These are phyloP conservation scores for Coronaproctus castanopsis DNA, from an alignment of 2,888 invertebrate species.

Conservation along the genomic window DNA sequence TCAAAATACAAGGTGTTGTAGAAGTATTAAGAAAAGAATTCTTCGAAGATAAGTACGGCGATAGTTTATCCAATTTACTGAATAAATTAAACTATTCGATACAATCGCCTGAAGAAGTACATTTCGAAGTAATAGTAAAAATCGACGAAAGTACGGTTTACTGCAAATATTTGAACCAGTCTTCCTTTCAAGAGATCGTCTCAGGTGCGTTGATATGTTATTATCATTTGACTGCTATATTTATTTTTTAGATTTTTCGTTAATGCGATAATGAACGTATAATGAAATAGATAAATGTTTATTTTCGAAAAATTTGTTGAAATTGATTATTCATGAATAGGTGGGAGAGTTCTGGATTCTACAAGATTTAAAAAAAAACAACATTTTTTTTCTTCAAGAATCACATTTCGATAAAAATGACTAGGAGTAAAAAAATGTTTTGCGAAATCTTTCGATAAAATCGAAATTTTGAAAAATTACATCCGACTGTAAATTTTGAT, in stretches of 20 bases:
- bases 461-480: too few relatives aligned
- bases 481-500: too few relatives aligned
- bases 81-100: slow-evolving; percentile 16
- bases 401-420: too few relatives aligned
- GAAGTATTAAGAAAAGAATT: slow-evolving; percentile 13
- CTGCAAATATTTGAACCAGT: slow-evolving; percentile 43
- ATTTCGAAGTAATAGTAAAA: slow-evolving; percentile 21
- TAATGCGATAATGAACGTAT: too few relatives aligned
- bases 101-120: slow-evolving; percentile 18
- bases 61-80: slow-evolving; percentile 17
- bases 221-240: neutral
- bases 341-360: too few relatives aligned
- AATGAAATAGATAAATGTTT: too few relatives aligned
- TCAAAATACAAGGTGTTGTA: slow-evolving; percentile 19
- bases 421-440: too few relatives aligned
- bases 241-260: neutral
- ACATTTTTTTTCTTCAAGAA: too few relatives aligned
- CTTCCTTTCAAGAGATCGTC: slow-evolving; percentile 37
- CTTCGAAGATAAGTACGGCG: slow-evolving; percentile 12
- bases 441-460: too few relatives aligned
- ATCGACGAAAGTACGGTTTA: slow-evolving; percentile 28
- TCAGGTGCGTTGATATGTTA: slow-evolving; percentile 33
- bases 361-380: too few relatives aligned
- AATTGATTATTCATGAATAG: too few relatives aligned
- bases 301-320: too few relatives aligned